Conservation (phyloP, 1,140 invertebrate species). For the Medauroidea extradentata region DNA sequence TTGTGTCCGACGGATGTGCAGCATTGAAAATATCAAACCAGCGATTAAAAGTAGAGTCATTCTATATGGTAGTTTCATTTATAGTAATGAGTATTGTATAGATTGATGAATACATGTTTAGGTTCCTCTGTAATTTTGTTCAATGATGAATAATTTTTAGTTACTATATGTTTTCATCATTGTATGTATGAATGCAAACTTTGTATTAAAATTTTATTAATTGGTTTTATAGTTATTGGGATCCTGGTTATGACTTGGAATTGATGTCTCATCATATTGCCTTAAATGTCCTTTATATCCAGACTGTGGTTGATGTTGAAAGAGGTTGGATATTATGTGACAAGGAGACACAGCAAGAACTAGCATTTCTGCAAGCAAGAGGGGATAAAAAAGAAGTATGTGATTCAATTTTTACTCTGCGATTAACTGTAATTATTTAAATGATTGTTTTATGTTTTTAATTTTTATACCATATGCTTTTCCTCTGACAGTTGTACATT, state of each 20-base stretch:
- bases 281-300: conserved; percentile 82
- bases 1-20: too few species aligned
- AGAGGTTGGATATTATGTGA: conserved; percentile 75
- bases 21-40: too few species aligned
- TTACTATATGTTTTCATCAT: background rate
- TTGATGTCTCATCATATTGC: conserved; percentile 74
- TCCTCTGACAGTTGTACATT: too few species aligned
- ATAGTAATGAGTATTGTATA: background rate
- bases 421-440: background rate
- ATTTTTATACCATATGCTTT: too few species aligned
- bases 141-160: background rate
- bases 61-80: background rate
- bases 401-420: background rate
- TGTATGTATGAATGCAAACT: background rate
- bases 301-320: conserved; percentile 81
- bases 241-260: conserved; percentile 74
- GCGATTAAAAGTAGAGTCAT: too few species aligned
- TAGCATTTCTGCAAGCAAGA: conserved; percentile 65
- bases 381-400: conserved; percentile 77
- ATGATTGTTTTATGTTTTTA: too few species aligned
- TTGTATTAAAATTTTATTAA: conserved; percentile 11
- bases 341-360: conserved; percentile 61
- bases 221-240: conserved; percentile 76
- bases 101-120: background rate
- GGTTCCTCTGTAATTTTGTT: background rate